phyloP scores from a whole-genome alignment of 2,113 vertebrate genomes.

The Paramormyrops kingsleyae region DNA sequence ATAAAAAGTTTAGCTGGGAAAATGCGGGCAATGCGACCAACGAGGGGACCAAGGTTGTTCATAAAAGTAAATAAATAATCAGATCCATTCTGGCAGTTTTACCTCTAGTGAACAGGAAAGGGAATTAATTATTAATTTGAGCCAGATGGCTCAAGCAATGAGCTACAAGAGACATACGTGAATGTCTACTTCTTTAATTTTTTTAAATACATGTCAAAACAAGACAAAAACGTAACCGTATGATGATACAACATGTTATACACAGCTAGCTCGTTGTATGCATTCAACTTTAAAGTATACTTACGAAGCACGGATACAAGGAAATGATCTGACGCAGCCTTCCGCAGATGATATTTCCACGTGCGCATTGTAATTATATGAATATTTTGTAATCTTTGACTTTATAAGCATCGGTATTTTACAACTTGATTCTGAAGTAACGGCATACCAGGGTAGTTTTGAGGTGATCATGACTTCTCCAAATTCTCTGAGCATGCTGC shows the following conservation, averaged over 20 bases:
- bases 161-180: constrained; percentile 68
- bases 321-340: neutral
- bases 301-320: neutral
- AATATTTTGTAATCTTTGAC: neutral
- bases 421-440: constrained; percentile 20
- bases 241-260: constrained; percentile 6
- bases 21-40: constrained; percentile 17
- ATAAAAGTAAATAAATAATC: constrained; percentile 71
- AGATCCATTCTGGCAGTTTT: constrained; percentile 54
- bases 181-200: constrained; percentile 70
- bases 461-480: constrained; percentile 12
- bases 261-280: neutral
- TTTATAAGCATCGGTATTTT: constrained; percentile 14
- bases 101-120: constrained; percentile 46
- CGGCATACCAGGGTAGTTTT: constrained; percentile 19
- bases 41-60: constrained; percentile 29
- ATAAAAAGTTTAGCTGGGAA: constrained; percentile 35
- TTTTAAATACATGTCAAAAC: constrained; percentile 71
- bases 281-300: neutral
- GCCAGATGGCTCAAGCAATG: constrained; percentile 66
- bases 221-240: constrained; percentile 49
- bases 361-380: neutral
- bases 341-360: neutral
- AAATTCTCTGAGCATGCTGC: neutral
- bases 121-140: constrained; percentile 69